A percentile compares a stretch with the other conserved stretches of the same genome.
phyloP scores from a whole-genome alignment of 2,113 vertebrate species.

The Anser brachyrhynchus region DNA sequence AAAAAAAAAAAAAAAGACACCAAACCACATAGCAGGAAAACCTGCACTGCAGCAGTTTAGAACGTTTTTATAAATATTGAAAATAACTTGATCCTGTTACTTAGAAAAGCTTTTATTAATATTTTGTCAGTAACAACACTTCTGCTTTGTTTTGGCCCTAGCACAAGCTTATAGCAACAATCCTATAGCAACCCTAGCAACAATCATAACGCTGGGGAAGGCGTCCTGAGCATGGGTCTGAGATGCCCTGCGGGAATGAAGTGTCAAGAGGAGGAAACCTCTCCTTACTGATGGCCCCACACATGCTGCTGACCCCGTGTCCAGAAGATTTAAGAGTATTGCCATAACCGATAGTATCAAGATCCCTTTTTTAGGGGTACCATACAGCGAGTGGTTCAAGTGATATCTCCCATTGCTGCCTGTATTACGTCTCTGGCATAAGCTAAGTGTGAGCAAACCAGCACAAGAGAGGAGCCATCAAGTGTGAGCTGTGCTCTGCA shows the following conservation, averaged over 20 bases:
- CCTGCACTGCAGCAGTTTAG: background rate
- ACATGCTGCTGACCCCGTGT: background rate
- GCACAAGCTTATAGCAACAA: background rate
- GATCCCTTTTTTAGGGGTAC: background rate
- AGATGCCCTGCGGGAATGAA: background rate
- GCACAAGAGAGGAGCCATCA: background rate
- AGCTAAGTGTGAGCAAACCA: background rate
- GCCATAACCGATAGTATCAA: background rate
- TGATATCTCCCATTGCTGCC: background rate
- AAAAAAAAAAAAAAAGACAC: background rate
- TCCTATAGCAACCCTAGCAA: background rate
- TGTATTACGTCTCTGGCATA: background rate
- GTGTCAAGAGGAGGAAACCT: background rate
- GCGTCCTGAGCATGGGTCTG: background rate
- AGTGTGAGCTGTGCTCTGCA: background rate
- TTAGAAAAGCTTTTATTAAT: constrained; percentile 11
- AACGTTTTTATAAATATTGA: constrained; percentile 16
- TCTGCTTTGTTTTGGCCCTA: background rate
- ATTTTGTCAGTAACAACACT: background rate
- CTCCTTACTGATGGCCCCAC: background rate
- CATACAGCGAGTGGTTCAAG: rapidly evolving
- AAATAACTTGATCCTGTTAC: background rate
- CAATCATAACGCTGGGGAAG: background rate
- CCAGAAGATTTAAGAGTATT: background rate
- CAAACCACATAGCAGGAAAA: constrained; percentile 8